Percentiles rank a stretch among this genome's conserved stretches.
These are phyloP conservation scores for Champsocephalus esox DNA, from an alignment of 2,797 vertebrate species.

Conservation along the genomic window DNA sequence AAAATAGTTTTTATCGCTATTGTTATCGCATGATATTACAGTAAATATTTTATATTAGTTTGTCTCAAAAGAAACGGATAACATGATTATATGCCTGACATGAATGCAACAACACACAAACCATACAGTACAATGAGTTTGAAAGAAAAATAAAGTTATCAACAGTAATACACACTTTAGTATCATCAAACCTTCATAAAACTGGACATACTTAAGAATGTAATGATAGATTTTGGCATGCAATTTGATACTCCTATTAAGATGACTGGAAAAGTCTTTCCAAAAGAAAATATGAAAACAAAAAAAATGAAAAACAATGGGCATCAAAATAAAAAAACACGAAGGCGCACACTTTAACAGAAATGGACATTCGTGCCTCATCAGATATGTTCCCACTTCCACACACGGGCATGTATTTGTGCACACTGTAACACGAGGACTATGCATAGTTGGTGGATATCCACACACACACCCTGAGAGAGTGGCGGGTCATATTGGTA, in stretches of 20 bases:
- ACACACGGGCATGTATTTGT: slow-evolving; percentile 2
- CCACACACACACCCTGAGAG: slow-evolving; percentile 49
- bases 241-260: neutral
- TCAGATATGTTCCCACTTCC: slow-evolving; percentile 2
- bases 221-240: neutral
- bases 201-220: neutral
- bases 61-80: neutral
- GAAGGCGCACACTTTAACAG: neutral
- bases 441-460: slow-evolving; percentile 20
- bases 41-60: neutral
- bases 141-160: slow-evolving; percentile 1
- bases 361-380: slow-evolving; percentile 40
- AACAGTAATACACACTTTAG: neutral
- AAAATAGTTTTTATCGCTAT: neutral
- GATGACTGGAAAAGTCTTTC: neutral
- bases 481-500: slow-evolving; percentile 78
- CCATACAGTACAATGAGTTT: neutral
- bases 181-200: neutral
- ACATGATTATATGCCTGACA: neutral
- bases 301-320: neutral
- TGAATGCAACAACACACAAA: neutral
- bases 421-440: neutral
- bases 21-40: neutral
- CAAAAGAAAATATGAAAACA: neutral
- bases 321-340: neutral